Base-by-base conservation (phyloP, 2,797 vertebrate genomes). In the Capromys pilorides region DNA sequence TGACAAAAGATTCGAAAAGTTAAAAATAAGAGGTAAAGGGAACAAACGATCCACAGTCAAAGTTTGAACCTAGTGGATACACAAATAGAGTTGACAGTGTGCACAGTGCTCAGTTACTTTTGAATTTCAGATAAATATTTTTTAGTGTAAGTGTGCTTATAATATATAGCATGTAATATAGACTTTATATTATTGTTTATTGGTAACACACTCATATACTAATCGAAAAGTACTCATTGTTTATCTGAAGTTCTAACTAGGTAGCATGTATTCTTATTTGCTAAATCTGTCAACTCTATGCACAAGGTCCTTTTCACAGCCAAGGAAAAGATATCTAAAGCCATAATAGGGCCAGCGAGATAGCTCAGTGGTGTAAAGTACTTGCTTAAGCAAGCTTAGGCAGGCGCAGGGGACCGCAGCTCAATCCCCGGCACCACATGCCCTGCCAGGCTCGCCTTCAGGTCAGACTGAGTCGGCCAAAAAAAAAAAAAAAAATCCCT, bases 101-200 rank as follows among this genome's bases (percentile, higher is more conserved):
- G 66, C 5, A 24, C 33, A 86, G 62, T 21, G 33, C 5, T 16
- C 13, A 67, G 41, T 61, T 88, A 87, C 2, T 33, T 71, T n/a
- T 83, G 75, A 86, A 59, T 94, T 91, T 91, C 84, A 95, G n/a
- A 94, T 95, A 87, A 77, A 79, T 59, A n/a, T 36, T 33, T 88
- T 87, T 91, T 49, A 57, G 6, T 45, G 13, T 71, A 77, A 90
- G 13, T 36, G 10, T 82, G 64, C 71, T 90, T 28, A 9, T 54
- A 92, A 41, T 12, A 88, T 26, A 26, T 91, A 75, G 75, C 51
- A 41, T 49, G 33, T 49, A 79, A 75, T 41, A 45, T 82, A n/a
- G 64, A 49, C 13, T 59, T 79, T 89, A 21, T 45, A 84, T 73
- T 69, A 49, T 75, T 88, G 7, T 54, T 45, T 81, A 78, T 78